Percentiles rank a stretch among this genome's conserved stretches.
These are phyloP conservation scores for Magallana ariakensis DNA, from an alignment of 1,140 invertebrate species.

Conservation along the genomic window DNA sequence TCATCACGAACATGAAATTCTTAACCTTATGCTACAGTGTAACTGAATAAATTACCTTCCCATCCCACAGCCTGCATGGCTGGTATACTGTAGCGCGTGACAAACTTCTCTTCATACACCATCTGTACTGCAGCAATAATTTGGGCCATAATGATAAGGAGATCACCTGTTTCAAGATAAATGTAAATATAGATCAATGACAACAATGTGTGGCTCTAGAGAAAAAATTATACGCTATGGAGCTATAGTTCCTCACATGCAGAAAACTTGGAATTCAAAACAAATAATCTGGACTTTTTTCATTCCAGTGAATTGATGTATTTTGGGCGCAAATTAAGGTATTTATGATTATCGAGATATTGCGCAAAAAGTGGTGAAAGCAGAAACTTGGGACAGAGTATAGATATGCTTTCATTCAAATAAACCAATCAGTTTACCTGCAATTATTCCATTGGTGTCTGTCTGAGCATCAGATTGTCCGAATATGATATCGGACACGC, in stretches of 20 bases:
- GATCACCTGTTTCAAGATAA: slow-evolving; percentile 85
- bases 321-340: too few relatives aligned
- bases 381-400: too few relatives aligned
- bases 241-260: not conserved
- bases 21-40: too few relatives aligned
- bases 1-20: too few relatives aligned
- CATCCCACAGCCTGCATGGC: slow-evolving; percentile 91
- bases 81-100: slow-evolving; percentile 90
- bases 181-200: too few relatives aligned
- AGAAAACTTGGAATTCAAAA: not conserved
- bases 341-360: too few relatives aligned
- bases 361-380: too few relatives aligned
- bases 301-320: too few relatives aligned
- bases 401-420: too few relatives aligned
- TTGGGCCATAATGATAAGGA: slow-evolving; percentile 94
- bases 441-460: slow-evolving; percentile 85
- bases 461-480: slow-evolving; percentile 66
- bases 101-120: slow-evolving; percentile 96
- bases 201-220: too few relatives aligned
- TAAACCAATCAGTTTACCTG: slow-evolving; percentile 56
- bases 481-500: slow-evolving; percentile 87
- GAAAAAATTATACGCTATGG: too few relatives aligned
- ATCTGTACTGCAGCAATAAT: slow-evolving; percentile 94
- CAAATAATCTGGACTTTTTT: too few relatives aligned
- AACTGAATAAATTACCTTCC: slow-evolving; percentile 85